phyloP scores from a whole-genome alignment of 1,140 invertebrate genomes.

The Temnothorax curvispinosus region DNA sequence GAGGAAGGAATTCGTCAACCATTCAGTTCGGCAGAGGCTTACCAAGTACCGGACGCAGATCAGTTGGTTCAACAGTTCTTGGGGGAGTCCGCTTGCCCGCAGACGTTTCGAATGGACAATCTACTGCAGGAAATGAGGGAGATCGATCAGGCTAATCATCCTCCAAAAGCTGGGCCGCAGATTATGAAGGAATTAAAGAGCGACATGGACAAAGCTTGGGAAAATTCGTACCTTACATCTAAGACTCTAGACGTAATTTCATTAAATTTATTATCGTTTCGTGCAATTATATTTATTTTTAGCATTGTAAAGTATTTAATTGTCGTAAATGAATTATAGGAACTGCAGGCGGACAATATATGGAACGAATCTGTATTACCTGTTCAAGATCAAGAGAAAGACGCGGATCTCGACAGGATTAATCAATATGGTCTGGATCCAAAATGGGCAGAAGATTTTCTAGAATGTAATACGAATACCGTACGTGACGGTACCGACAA shows the following conservation, averaged over 20 bases:
- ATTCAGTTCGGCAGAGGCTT: conserved; percentile 84
- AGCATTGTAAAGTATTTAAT: conserved; percentile 1
- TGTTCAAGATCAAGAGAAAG: conserved; percentile 47
- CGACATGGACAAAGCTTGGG: conserved; percentile 86
- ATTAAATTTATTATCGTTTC: neutral
- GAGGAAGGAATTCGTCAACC: conserved; percentile 88
- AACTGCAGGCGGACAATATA: conserved; percentile 81
- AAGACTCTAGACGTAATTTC: conserved; percentile 86
- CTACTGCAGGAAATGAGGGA: conserved; percentile 91
- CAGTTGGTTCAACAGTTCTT: conserved; percentile 91
- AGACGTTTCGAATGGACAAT: conserved; percentile 93
- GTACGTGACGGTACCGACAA: conserved; percentile 63
- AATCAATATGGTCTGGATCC: conserved; percentile 85
- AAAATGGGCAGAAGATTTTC: conserved; percentile 88
- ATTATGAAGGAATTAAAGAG: conserved; percentile 85
- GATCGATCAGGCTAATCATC: conserved; percentile 87
- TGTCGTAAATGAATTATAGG: conserved; percentile 70
- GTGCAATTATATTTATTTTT: neutral
- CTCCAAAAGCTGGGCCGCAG: conserved; percentile 84
- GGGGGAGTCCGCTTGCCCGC: conserved; percentile 88
- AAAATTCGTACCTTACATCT: conserved; percentile 87
- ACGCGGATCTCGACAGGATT: conserved; percentile 68
- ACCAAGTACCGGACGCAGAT: conserved; percentile 85
- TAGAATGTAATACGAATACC: conserved; percentile 85
- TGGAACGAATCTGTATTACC: conserved; percentile 77